Percentiles rank a stretch among this genome's conserved stretches.
These are phyloP conservation scores for Conger conger DNA, from an alignment of 2,113 vertebrate genomes.

Conservation along the genomic window DNA sequence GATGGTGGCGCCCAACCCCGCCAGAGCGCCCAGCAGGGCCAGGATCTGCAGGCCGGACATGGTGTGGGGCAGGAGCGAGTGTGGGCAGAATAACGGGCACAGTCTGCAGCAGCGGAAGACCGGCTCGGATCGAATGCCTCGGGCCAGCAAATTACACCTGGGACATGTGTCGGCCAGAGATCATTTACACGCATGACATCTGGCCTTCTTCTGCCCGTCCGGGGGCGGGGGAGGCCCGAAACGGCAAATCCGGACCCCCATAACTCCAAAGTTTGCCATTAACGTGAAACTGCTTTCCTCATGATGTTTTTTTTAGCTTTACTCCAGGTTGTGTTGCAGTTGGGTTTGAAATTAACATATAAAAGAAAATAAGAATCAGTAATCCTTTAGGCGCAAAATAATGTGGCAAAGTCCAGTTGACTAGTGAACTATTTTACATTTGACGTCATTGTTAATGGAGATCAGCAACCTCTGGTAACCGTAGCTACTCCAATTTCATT, in stretches of 20 bases:
- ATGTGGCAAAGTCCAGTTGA: conserved; percentile 59
- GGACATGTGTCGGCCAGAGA: conserved; percentile 63
- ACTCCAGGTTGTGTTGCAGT: conserved; percentile 32
- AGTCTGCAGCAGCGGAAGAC: conserved; percentile 21
- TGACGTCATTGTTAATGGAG: background rate
- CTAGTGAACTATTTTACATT: conserved; percentile 45
- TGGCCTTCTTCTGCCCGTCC: conserved; percentile 30
- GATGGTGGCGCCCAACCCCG: conserved; percentile 82
- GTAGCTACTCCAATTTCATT: background rate
- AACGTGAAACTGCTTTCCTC: conserved; percentile 17
- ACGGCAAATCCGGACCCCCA: conserved; percentile 28
- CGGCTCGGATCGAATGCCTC: conserved; percentile 36
- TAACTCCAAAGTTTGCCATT: conserved; percentile 53
- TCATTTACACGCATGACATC: conserved; percentile 61
- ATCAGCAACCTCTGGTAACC: background rate
- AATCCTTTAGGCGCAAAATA: conserved; percentile 40
- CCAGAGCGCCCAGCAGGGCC: conserved; percentile 78
- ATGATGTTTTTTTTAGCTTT: conserved; percentile 24
- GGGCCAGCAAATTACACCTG: conserved; percentile 57
- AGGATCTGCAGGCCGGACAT: conserved; percentile 84
- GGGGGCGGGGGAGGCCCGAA: conserved; percentile 26
- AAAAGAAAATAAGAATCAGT: conserved; percentile 56
- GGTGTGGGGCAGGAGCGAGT: background rate
- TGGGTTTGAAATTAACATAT: conserved; percentile 59
- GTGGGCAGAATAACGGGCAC: background rate